Evolutionary conservation across 1,140 invertebrate species (phyloP).

Genomic region (Physella acuta): DNA sequence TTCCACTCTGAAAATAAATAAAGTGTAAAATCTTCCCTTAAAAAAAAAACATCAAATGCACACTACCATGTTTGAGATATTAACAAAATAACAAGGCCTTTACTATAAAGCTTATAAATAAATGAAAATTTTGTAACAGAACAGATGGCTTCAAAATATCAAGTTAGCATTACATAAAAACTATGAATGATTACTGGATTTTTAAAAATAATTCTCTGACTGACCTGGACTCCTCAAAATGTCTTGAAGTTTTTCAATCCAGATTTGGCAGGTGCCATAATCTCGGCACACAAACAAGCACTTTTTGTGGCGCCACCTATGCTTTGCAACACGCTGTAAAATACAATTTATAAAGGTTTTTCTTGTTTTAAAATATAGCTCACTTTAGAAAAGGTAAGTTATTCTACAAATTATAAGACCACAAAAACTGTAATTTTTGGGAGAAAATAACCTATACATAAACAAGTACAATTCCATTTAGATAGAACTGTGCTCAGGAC

Average conservation of each 20-base stretch:
- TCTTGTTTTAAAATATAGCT: background rate
- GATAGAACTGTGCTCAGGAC: too few species aligned
- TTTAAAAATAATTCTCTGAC: slow-evolving; percentile 6
- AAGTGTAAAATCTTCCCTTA: background rate
- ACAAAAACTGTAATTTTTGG: background rate
- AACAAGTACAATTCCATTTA: too few species aligned
- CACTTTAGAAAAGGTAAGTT: background rate
- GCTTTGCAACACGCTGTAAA: slow-evolving; percentile 28
- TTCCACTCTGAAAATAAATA: slow-evolving; percentile 36
- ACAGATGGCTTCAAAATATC: too few species aligned
- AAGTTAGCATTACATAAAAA: too few species aligned
- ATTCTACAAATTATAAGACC: background rate
- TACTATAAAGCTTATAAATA: background rate
- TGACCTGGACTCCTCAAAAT: slow-evolving; percentile 38
- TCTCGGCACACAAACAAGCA: slow-evolving; percentile 41
- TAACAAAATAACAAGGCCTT: background rate
- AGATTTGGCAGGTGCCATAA: slow-evolving; percentile 36
- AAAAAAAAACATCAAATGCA: slow-evolving; percentile 10
- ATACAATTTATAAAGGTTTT: background rate
- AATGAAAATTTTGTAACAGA: too few species aligned
- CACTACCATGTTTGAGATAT: too few species aligned
- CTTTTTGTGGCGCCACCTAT: slow-evolving; percentile 44
- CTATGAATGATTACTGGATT: background rate
- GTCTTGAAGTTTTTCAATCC: slow-evolving; percentile 44
- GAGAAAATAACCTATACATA: background rate